phyloP scores from a whole-genome alignment of 2,797 vertebrate species.

The Threskiornis aethiopicus region DNA sequence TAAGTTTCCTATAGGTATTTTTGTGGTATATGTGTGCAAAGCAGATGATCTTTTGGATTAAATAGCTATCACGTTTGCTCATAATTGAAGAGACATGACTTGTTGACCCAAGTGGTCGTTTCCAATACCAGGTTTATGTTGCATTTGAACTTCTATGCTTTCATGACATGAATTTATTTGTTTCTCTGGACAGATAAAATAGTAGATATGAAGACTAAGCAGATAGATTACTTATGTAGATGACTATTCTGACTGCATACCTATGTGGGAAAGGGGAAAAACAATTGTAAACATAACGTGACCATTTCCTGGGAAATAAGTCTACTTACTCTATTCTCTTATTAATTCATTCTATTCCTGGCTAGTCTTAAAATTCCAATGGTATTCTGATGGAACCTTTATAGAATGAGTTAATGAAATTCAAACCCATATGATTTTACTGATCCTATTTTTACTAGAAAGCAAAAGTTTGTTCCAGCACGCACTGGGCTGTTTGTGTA shows the following conservation, averaged over 20 bases:
- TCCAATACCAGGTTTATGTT: neutral
- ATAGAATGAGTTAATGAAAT: neutral
- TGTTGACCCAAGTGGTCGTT: neutral
- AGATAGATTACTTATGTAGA: neutral
- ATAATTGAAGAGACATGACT: neutral
- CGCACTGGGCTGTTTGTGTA: neutral
- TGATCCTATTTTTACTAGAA: neutral
- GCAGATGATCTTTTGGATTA: neutral
- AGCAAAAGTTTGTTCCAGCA: neutral
- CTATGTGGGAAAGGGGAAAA: neutral
- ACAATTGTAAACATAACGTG: neutral
- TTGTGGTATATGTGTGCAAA: neutral
- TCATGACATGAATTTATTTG: neutral
- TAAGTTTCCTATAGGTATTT: neutral
- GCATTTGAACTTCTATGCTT: neutral
- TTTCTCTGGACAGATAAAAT: neutral
- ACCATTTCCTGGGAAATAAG: neutral
- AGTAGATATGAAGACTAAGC: neutral
- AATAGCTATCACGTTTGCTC: neutral
- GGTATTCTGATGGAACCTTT: neutral
- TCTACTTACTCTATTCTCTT: neutral
- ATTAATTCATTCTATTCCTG: neutral
- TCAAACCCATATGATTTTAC: neutral
- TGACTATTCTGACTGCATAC: neutral
- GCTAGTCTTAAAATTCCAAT: neutral